Conservation (phyloP, 2,113 vertebrate genomes). For the Trochalopteron elliotii region DNA sequence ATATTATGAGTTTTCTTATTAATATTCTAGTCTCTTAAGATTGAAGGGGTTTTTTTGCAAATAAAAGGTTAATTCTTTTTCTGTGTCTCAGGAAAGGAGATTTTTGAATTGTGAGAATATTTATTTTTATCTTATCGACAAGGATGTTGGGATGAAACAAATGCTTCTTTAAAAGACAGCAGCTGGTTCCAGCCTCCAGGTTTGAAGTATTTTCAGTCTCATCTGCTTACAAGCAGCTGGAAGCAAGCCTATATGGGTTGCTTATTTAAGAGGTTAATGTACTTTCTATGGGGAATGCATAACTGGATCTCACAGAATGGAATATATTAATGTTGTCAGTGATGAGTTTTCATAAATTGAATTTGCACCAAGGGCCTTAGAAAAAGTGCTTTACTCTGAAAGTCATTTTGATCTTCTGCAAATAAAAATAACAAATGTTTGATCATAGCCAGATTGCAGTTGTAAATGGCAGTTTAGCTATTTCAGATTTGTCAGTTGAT, state of each 20-base stretch:
- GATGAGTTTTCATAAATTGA: constrained; percentile 63
- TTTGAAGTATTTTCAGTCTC: constrained; percentile 38
- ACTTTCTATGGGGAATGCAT: constrained; percentile 56
- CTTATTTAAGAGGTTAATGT: constrained; percentile 48
- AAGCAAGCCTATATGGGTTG: constrained; percentile 20
- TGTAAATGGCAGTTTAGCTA: constrained; percentile 18
- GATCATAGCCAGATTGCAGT: constrained; percentile 18
- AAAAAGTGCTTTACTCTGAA: constrained; percentile 53
- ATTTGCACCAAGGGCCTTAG: constrained; percentile 49
- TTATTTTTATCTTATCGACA: constrained; percentile 20
- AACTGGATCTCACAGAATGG: constrained; percentile 58
- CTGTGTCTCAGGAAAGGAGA: not conserved
- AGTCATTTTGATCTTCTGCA: constrained; percentile 58
- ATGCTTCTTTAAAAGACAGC: not conserved
- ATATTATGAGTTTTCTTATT: not conserved
- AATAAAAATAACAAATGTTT: constrained; percentile 61
- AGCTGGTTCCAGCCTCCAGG: constrained; percentile 46
- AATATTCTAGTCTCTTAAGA: not conserved
- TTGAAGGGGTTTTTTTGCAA: not conserved
- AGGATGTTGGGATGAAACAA: constrained; percentile 23
- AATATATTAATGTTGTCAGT: constrained; percentile 67
- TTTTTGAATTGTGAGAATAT: constrained; percentile 36
- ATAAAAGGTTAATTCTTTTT: not conserved
- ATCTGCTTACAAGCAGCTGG: constrained; percentile 50
- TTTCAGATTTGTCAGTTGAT: not conserved